These are phyloP conservation scores for Antheraea yamamai DNA, from an alignment of 2,888 invertebrate genomes.

Conservation along the genomic window DNA sequence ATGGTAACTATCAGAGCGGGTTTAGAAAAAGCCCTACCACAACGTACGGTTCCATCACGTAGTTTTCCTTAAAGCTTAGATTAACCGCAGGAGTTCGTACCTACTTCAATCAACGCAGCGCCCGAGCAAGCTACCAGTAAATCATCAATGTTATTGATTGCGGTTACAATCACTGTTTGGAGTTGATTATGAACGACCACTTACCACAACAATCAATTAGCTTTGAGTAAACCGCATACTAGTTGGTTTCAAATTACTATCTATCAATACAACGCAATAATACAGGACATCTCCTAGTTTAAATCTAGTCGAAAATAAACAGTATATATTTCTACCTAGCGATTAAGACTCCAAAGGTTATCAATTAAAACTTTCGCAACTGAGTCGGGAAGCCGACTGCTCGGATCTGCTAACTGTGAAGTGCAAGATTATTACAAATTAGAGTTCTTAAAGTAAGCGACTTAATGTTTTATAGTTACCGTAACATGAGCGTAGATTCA, in stretches of 20 bases:
- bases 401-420: constrained; percentile 11
- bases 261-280: too few relatives aligned
- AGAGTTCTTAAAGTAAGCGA: not conserved
- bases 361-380: constrained; percentile 13
- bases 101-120: too few relatives aligned
- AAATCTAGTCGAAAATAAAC: not conserved
- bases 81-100: too few relatives aligned
- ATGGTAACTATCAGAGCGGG: too few relatives aligned
- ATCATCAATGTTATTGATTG: not conserved
- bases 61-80: too few relatives aligned
- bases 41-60: too few relatives aligned
- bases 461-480: not conserved
- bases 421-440: constrained; percentile 3
- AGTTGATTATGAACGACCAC: constrained; percentile 3
- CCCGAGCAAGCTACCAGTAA: not conserved
- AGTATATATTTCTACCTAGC: not conserved
- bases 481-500: not conserved
- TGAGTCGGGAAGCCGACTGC: not conserved
- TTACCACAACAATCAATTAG: not conserved
- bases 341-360: constrained; percentile 5
- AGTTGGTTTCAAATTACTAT: not conserved
- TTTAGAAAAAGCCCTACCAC: too few relatives aligned
- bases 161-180: not conserved
- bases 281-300: not conserved
- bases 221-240: not conserved